Evolutionary conservation across 2,888 invertebrate genomes (phyloP), one percentile per base, ranked within the genome.

Genomic region (Apoda limacodes): DNA sequence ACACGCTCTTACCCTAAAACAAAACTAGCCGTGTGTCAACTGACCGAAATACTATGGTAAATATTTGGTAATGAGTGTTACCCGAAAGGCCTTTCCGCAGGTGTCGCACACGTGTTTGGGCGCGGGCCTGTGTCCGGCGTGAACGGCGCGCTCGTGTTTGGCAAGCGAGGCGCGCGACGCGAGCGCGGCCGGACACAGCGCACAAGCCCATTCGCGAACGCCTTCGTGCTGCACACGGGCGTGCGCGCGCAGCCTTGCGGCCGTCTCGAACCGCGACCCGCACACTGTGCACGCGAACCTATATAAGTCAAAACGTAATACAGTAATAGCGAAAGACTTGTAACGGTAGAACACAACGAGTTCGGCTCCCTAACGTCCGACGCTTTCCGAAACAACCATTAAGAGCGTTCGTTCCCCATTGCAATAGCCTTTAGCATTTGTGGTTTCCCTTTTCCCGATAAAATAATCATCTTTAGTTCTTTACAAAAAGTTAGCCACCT

Each of bases 1-100:
- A 38, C 13, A 71, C 68, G 25, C 67, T 68, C 42, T 71, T 71
- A 21, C 67, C 66, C 75, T 75, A n/a, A n/a, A n/a, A n/a, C n/a
- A n/a, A n/a, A n/a, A n/a, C n/a, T n/a, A n/a, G n/a, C n/a, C n/a
- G 51, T 4, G 25, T 25, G 10, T 9, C 4, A 14, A n/a, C 12
- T 10, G 11, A 13, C 13, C 5, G 7, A 13, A 6, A 13, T 7
- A 4, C 13, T 10, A 3, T 24, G 13, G n/a, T n/a, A 21, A 13
- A 7, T 25, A 13, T 23, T 46, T 43, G 12, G 28, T 24, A 32
- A 41, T 37, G 10, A 42, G 24, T 3, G 47, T 42, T 17, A 69
- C 76, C 46, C 64, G 38, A 51, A 76, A 78, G 3, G 64, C 64
- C 40, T 64, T 62, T 11, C 75, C 75, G 53, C 75, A 74, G 0